These are phyloP conservation scores for Sebastes alutus DNA, from an alignment of 2,797 vertebrate genomes.

Conservation along the genomic window DNA sequence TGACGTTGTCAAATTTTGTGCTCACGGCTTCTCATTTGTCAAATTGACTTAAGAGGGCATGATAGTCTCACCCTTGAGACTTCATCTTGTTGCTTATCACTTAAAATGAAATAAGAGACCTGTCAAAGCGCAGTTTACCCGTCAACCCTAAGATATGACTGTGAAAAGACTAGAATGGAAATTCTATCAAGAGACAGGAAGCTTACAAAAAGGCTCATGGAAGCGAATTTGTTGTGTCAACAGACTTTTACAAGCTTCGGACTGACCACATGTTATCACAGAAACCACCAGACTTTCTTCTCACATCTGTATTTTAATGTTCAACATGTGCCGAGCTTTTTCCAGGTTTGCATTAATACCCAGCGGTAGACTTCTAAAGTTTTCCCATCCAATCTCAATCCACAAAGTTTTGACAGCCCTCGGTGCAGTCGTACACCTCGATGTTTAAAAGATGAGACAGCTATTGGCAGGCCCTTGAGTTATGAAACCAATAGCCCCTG, in stretches of 20 bases:
- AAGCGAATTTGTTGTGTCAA: not conserved
- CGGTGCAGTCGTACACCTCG: conserved; percentile 41
- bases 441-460: conserved; percentile 80
- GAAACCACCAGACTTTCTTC: not conserved
- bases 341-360: conserved; percentile 18
- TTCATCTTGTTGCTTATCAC: conserved; percentile 53
- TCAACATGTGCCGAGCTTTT: not conserved
- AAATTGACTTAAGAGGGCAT: conserved; percentile 63
- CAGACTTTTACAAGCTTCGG: not conserved
- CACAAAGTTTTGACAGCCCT: conserved; percentile 69
- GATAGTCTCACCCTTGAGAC: conserved; percentile 57
- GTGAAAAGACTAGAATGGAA: conserved; percentile 41
- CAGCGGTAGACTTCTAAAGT: conserved; percentile 16
- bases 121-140: conserved; percentile 57
- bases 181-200: conserved; percentile 11
- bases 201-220: not conserved
- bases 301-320: not conserved
- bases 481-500: conserved; percentile 72
- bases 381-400: conserved; percentile 43
- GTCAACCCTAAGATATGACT: conserved; percentile 45
- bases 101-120: conserved; percentile 62
- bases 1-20: conserved; percentile 47
- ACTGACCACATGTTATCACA: not conserved
- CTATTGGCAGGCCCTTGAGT: conserved; percentile 74
- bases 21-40: conserved; percentile 65